These are phyloP conservation scores for Peromyscus nudipes DNA, from an alignment of 2,797 vertebrate species.

Conservation along the genomic window DNA sequence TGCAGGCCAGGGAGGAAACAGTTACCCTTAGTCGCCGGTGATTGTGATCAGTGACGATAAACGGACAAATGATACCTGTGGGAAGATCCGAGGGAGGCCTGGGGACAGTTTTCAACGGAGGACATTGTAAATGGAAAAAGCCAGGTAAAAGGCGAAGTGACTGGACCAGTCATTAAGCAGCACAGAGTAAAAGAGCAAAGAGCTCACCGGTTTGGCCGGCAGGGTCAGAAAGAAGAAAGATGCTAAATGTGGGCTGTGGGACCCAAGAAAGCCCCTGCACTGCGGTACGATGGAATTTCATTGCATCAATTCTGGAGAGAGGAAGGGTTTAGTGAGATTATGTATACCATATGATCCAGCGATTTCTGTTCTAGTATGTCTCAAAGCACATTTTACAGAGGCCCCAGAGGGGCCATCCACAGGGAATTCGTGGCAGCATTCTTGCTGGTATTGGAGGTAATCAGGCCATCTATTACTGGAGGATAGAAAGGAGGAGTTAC, in stretches of 20 bases:
- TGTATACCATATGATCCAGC: neutral
- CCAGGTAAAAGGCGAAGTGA: constrained; percentile 19
- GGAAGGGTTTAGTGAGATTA: neutral
- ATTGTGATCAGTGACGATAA: constrained; percentile 15
- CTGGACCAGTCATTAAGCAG: neutral
- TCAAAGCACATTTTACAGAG: neutral
- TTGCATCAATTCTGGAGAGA: neutral
- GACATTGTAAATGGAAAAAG: neutral
- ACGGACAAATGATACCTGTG: constrained; percentile 41
- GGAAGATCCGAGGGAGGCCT: constrained; percentile 34
- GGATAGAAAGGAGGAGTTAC: neutral
- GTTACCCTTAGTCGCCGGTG: neutral
- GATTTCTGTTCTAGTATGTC: neutral
- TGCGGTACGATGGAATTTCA: neutral
- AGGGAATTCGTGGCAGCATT: neutral
- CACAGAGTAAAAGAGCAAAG: constrained; percentile 37
- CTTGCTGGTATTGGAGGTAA: neutral
- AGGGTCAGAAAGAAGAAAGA: neutral
- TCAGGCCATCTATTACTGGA: neutral
- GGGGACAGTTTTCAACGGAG: constrained; percentile 35
- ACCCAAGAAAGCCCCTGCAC: neutral
- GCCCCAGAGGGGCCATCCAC: neutral
- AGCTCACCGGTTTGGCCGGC: neutral
- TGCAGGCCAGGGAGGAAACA: constrained; percentile 87
- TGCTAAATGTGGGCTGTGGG: neutral